phyloP scores from a whole-genome alignment of 2,113 vertebrate species.

The Prunella himalayana region DNA sequence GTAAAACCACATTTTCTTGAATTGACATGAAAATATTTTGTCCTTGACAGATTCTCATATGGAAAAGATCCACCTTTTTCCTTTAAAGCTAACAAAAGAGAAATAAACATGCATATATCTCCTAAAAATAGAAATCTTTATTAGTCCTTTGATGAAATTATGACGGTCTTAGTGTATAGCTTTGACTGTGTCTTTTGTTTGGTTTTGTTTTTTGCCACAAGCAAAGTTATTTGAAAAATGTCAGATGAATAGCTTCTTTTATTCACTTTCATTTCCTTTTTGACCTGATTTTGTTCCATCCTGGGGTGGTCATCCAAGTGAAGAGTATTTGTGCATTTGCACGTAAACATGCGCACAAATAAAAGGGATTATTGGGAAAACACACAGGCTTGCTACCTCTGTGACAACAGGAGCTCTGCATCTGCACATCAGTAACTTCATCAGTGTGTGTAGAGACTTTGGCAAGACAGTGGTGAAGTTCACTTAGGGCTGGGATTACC shows the following conservation, averaged over 20 bases:
- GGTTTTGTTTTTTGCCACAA: neutral
- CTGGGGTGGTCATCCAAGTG: neutral
- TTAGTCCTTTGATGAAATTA: neutral
- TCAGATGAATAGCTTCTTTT: neutral
- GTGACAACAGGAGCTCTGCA: neutral
- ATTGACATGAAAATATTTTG: neutral
- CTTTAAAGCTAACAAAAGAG: neutral
- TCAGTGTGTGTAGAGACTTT: neutral
- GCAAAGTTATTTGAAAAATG: neutral
- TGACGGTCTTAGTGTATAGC: neutral
- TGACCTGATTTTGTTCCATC: neutral
- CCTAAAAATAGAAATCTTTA: neutral
- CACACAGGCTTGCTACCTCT: neutral
- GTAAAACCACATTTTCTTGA: neutral
- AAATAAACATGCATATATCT: neutral
- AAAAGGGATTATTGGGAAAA: neutral
- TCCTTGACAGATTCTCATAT: neutral
- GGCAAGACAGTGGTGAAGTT: neutral
- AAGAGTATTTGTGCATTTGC: neutral
- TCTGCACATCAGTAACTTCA: neutral
- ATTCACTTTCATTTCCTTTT: neutral
- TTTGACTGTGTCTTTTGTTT: neutral
- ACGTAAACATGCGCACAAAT: accelerated
- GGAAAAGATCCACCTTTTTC: neutral
- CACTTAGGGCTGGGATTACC: neutral